Base-by-base conservation (phyloP, 30 jellyfish, hydroid and myxozoan species). In the Hydractinia symbiolongicarpus region DNA sequence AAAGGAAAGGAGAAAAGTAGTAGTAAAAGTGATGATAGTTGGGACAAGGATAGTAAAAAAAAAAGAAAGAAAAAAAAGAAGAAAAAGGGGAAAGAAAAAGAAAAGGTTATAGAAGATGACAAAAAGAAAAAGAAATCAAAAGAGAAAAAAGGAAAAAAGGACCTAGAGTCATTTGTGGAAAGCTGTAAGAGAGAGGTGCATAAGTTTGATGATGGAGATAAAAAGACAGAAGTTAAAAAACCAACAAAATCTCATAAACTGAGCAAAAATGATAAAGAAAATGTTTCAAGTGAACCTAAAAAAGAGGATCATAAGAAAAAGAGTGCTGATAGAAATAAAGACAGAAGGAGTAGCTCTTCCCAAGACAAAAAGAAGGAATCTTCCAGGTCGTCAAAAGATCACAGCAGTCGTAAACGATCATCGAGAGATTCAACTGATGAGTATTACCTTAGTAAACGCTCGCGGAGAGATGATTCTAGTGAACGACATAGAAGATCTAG, bases 81-180 rank as follows among this genome's bases (percentile, higher is more conserved):
- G 56, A 55, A 61, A 82, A 78, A 71, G 20, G 9, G 54, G 52
- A 73, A 72, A 76, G 51, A 11, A 53, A 74, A 9, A 57, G 58
- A 61, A 82, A 78, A 71, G 30, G 84, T 60, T 40, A 20, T 54
- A 56, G 77, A 14, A 19, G 84, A 77, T 15, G 55, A 62, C 10
- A 69, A 79, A 6, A 44, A 44, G 55, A 77, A 21, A 71, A 82
- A 82, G 55, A 57, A 79, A 30, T 67, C 85, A 40, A 77, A 78
- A 66, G 66, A 56, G 54, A 76, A 66, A 50, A 72, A 76, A 64
- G 84, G 83, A 78, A 80, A 71, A 54, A 82, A 82, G 7, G 55
- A 19, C 14, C 50, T 13, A 55, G 57, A 40, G 5, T 8, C 20
- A 67, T 10, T 56, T 50, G 55, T 17, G 54, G 57, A 79, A 50